Evolutionary conservation across 2,888 invertebrate genomes (phyloP), one percentile per base, ranked within the genome.

Genomic region (Theristus sp.): DNA sequence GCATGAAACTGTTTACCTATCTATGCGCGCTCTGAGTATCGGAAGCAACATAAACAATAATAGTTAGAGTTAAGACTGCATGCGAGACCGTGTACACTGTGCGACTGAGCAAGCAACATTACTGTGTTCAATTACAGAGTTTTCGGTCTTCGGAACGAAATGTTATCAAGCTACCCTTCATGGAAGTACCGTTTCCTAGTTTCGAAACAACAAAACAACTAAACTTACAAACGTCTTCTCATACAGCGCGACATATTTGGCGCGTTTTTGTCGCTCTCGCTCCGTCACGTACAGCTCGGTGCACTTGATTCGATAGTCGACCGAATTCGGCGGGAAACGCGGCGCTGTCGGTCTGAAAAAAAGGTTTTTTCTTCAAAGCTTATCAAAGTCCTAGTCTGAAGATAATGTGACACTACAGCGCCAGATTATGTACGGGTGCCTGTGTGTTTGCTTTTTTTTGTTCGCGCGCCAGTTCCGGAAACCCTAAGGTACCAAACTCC

Each of bases 181-280:
- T n/a, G n/a, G n/a, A n/a, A n/a, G n/a, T n/a, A n/a, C n/a, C n/a
- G n/a, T n/a, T n/a, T n/a, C n/a, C n/a, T n/a, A n/a, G n/a, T n/a
- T n/a, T n/a, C n/a, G n/a, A n/a, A n/a, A 13, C 10, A 38, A 17
- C 38, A 38, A 38, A 17, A 38, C 38, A 38, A 38, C 6, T 6
- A 13, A 17, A 38, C 38, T 38, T 17, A 38, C 38, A 38, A 38
- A 38, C 3, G 3, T 24, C 28, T 27, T 26, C 20, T 22, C 29
- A 22, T 57, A 57, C 54, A 28, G n/a, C 61, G 56, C 25, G 10
- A 56, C 53, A 58, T 29, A 61, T 57, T 52, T 55, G 38, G 56
- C 57, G 61, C 62, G 61, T 1, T 59, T 67, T 65, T 69, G 56
- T 28, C 62, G 30, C 17, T 66, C 67, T 25, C 53, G 31, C 24